Conservation (phyloP, 2,888 invertebrate genomes). For the Ceramica pisi region DNA sequence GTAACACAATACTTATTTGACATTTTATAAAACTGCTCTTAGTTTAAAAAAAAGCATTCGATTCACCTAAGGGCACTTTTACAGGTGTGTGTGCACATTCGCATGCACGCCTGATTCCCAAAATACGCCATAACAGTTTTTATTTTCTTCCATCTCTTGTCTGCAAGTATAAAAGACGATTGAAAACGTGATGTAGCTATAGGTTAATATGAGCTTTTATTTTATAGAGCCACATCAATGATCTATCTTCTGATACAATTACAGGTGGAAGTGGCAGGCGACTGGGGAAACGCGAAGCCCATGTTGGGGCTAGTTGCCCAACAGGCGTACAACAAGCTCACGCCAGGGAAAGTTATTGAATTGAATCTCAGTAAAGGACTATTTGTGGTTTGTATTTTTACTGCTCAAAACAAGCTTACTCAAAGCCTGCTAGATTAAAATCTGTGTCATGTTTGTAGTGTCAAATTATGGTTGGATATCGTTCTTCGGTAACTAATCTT, state of each 20-base stretch:
- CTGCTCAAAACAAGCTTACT: not conserved
- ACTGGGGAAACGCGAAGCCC: slow-evolving; percentile 89
- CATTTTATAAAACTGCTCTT: no score
- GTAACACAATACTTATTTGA: no score
- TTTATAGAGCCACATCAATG: not conserved
- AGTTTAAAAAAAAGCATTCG: no score
- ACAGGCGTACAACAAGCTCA: slow-evolving; percentile 93
- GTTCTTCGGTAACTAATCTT: not conserved
- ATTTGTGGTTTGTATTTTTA: slow-evolving; percentile 95
- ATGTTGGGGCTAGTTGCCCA: slow-evolving; percentile 95
- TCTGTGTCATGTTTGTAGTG: not conserved
- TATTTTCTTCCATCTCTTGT: not conserved
- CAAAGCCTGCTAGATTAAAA: not conserved
- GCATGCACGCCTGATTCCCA: no score
- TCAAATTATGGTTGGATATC: not conserved
- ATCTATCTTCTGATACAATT: slow-evolving; percentile 30
- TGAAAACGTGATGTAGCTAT: no score
- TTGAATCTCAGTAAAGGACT: slow-evolving; percentile 95
- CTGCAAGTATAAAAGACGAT: not conserved
- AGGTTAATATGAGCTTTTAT: no score
- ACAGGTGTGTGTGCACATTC: no score
- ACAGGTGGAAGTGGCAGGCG: slow-evolving; percentile 87
- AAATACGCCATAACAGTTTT: not conserved
- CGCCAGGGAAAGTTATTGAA: slow-evolving; percentile 89
- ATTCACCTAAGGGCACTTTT: no score